These are phyloP conservation scores for Phymastichus coffea DNA, from an alignment of 1,140 invertebrate species.

Conservation along the genomic window DNA sequence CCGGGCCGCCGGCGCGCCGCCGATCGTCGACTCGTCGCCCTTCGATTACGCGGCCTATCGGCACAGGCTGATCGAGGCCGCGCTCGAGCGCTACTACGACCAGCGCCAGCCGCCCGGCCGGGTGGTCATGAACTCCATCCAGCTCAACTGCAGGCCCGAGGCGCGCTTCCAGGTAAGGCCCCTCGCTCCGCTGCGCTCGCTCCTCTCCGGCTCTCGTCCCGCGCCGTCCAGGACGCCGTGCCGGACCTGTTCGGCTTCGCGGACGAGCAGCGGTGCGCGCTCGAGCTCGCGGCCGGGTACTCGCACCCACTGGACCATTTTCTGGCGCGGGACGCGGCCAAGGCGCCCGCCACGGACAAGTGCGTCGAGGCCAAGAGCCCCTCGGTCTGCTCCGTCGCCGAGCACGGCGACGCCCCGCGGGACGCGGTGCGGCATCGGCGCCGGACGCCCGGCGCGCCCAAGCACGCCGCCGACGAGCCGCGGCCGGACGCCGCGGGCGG, in stretches of 20 bases:
- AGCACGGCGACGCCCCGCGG: too few species aligned
- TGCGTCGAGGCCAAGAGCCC: not conserved
- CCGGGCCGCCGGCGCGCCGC: not conserved
- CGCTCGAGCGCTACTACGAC: conserved; percentile 39
- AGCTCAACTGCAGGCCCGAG: conserved; percentile 37
- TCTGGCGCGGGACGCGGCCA: conserved; percentile 25
- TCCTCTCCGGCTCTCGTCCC: too few species aligned
- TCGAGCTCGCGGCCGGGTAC: conserved; percentile 11
- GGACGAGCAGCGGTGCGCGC: conserved; percentile 32
- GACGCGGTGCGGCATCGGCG: too few species aligned
- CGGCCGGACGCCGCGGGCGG: too few species aligned
- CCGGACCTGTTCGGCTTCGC: conserved; percentile 38
- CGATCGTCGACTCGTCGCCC: not conserved
- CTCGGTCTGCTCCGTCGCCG: not conserved
- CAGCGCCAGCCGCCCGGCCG: conserved; percentile 40
- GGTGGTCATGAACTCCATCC: conserved; percentile 44
- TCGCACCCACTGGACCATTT: conserved; percentile 45
- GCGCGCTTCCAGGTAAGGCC: too few species aligned
- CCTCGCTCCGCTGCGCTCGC: too few species aligned
- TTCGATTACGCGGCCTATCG: conserved; percentile 44
- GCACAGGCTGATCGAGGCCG: conserved; percentile 41
- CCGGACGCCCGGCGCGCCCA: not conserved
- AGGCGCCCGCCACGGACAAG: not conserved
- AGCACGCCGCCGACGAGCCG: not conserved
- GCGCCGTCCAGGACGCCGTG: not conserved